Percentiles rank a stretch among this genome's conserved stretches.
Conservation (phyloP, 2,888 invertebrate genomes). For the Mamestra brassicae region DNA sequence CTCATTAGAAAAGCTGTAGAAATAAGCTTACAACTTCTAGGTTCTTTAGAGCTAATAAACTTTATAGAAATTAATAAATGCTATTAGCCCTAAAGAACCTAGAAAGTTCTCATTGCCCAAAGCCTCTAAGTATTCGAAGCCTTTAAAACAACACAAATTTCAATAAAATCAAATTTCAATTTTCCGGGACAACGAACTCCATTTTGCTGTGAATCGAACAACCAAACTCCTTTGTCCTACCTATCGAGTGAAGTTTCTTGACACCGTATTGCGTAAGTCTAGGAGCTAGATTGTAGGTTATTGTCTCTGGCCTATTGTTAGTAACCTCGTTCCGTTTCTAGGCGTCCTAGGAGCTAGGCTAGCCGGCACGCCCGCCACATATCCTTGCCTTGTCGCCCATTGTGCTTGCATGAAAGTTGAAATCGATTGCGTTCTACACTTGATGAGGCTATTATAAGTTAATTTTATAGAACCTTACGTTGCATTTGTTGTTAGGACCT, state of each 20-base stretch:
- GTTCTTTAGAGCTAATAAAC: neutral
- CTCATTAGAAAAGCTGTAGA: neutral
- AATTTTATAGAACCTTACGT: neutral
- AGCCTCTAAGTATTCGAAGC: neutral
- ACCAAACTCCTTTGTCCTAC: neutral
- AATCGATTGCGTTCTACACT: conserved; percentile 16
- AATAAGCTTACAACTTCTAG: neutral
- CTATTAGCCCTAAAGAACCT: no score
- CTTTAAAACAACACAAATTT: neutral
- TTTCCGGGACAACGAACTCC: neutral
- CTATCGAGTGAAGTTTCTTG: conserved; percentile 8
- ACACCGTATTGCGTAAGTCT: conserved; percentile 30
- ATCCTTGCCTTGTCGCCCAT: conserved; percentile 55
- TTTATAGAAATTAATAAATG: no score
- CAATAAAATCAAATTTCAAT: neutral
- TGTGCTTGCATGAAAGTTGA: conserved; percentile 38
- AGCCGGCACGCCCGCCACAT: conserved; percentile 49
- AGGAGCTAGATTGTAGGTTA: conserved; percentile 41
- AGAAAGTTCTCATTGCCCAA: neutral
- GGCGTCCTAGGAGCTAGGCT: conserved; percentile 58
- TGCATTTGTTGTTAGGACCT: no score
- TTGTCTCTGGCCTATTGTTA: conserved; percentile 45
- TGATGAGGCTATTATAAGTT: neutral
- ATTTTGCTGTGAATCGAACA: neutral
- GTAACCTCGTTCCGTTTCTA: conserved; percentile 56